Evolutionary conservation across 1,140 invertebrate genomes (phyloP).

Genomic region (Holotrichia oblita): DNA sequence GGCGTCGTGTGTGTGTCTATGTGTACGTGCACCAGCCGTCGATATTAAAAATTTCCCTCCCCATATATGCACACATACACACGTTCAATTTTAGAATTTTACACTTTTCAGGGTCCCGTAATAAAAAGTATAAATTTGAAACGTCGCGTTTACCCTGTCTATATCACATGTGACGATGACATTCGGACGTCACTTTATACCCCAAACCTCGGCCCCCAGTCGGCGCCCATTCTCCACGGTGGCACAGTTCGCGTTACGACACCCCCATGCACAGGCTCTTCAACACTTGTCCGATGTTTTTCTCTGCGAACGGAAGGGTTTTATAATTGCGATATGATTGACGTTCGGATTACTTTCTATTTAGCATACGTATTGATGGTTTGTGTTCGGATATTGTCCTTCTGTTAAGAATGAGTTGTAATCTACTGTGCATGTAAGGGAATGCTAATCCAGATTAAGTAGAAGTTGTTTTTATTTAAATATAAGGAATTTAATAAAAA

Average conservation of each 20-base stretch:
- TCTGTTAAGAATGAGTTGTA: background rate
- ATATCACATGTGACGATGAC: conserved; percentile 49
- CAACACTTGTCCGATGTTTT: conserved; percentile 9
- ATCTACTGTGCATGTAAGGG: too few species aligned
- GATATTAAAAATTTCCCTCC: conserved; percentile 55
- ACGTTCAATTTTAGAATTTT: conserved; percentile 54
- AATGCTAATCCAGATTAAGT: too few species aligned
- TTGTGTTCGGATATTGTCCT: conserved; percentile 42
- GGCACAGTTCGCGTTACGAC: background rate
- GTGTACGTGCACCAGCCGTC: background rate
- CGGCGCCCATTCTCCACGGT: background rate
- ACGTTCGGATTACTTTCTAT: conserved; percentile 49
- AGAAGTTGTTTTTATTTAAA: too few species aligned
- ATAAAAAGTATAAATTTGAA: conserved; percentile 53
- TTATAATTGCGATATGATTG: conserved; percentile 56
- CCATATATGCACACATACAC: background rate
- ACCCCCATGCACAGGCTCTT: background rate
- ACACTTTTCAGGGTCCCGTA: conserved; percentile 47
- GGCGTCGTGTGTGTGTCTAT: too few species aligned
- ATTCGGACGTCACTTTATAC: conserved; percentile 45
- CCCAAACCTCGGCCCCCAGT: background rate
- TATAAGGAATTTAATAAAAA: too few species aligned
- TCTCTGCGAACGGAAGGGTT: conserved; percentile 48
- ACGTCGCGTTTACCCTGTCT: conserved; percentile 44
- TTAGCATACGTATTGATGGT: conserved; percentile 56